These are phyloP conservation scores for Poeciliopsis retropinna DNA, from an alignment of 2,113 vertebrate genomes.

Conservation along the genomic window DNA sequence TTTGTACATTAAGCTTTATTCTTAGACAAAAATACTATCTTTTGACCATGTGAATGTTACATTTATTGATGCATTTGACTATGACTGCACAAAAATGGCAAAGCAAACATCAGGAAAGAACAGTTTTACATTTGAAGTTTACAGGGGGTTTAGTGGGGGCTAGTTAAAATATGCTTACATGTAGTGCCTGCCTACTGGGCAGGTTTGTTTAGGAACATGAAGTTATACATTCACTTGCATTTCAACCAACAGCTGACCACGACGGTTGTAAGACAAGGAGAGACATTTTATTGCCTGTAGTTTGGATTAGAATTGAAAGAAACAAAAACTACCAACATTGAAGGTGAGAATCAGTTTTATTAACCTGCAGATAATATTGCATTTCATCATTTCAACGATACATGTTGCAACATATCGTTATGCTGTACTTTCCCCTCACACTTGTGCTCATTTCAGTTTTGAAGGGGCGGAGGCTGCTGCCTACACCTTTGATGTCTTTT, in stretches of 20 bases:
- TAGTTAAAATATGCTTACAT: neutral
- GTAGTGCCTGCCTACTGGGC: neutral
- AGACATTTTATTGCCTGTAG: neutral
- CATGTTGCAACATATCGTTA: neutral
- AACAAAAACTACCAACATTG: neutral
- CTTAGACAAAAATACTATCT: neutral
- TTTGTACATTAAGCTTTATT: neutral
- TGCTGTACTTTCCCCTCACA: neutral
- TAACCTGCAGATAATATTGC: neutral
- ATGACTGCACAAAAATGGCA: neutral
- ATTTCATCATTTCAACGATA: neutral
- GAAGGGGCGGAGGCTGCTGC: neutral
- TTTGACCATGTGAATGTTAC: neutral
- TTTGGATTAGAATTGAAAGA: neutral
- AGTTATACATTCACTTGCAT: slow-evolving; percentile 42
- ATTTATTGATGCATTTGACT: neutral
- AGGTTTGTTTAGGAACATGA: neutral
- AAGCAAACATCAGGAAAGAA: neutral
- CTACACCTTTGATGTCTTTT: neutral
- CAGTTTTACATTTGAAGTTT: neutral
- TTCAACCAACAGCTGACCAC: neutral
- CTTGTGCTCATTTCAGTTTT: neutral
- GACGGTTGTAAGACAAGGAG: neutral
- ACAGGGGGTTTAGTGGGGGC: neutral
- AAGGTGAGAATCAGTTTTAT: slow-evolving; percentile 33